Evolutionary conservation across 2,888 invertebrate species (phyloP).

Genomic region (Melitaea athalia): DNA sequence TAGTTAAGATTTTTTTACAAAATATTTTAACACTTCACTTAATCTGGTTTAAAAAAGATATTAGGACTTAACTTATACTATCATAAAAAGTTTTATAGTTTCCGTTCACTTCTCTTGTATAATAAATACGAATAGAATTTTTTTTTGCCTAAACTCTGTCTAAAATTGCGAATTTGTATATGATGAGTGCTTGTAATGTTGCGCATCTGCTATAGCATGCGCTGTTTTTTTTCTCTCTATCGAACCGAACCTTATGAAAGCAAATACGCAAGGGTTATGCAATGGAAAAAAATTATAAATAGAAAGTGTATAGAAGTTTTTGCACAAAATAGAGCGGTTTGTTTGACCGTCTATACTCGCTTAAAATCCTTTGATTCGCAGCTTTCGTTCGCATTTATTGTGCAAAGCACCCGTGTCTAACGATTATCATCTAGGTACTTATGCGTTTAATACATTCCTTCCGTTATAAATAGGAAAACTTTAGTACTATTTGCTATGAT

Average conservation of each 20-base stretch:
- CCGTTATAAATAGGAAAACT: not conserved
- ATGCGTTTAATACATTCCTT: conserved; percentile 6
- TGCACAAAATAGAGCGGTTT: conserved; percentile 48
- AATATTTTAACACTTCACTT: no score
- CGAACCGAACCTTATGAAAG: conserved; percentile 48
- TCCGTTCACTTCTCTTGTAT: no score
- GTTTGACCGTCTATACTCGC: conserved; percentile 49
- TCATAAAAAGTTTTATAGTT: no score
- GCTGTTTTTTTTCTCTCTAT: conserved; percentile 46
- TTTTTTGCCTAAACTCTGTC: not conserved
- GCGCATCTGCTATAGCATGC: conserved; percentile 59
- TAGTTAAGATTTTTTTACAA: not conserved
- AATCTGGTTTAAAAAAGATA: no score
- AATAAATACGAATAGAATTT: not conserved
- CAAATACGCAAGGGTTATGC: conserved; percentile 53
- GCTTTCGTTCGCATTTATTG: conserved; percentile 24
- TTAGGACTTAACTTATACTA: no score
- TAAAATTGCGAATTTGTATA: not conserved
- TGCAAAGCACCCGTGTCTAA: conserved; percentile 17
- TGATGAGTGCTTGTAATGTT: not conserved
- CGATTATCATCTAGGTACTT: conserved; percentile 9
- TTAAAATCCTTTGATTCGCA: conserved; percentile 29
- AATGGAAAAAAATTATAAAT: conserved; percentile 57
- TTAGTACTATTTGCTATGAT: not conserved
- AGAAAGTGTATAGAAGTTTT: conserved; percentile 50